These are phyloP conservation scores for Tiphia femorata DNA, from an alignment of 2,888 invertebrate species.

Conservation along the genomic window DNA sequence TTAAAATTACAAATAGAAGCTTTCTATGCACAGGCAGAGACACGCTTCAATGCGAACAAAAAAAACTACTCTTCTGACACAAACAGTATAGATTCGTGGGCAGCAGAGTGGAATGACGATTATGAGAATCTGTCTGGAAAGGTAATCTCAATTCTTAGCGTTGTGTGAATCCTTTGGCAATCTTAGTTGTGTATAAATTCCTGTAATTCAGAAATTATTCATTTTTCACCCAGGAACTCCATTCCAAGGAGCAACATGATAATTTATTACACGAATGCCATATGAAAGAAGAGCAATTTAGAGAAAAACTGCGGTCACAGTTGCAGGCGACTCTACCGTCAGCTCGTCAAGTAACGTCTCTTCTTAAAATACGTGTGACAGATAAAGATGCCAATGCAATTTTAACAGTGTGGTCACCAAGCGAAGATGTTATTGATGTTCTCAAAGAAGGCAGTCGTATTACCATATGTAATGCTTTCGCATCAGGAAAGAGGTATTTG, in stretches of 20 bases:
- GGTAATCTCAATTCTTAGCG: too few relatives aligned
- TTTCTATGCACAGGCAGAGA: conserved; percentile 52
- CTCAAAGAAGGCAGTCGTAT: conserved; percentile 76
- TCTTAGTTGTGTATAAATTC: not conserved
- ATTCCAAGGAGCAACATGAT: conserved; percentile 68
- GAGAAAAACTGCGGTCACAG: conserved; percentile 51
- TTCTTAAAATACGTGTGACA: conserved; percentile 69
- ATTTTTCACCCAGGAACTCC: conserved; percentile 62
- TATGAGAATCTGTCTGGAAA: conserved; percentile 21
- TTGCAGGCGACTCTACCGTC: conserved; percentile 54
- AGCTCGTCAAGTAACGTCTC: conserved; percentile 65
- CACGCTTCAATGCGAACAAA: conserved; percentile 39
- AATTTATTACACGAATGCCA: conserved; percentile 66
- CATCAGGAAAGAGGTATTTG: conserved; percentile 71
- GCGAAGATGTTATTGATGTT: conserved; percentile 72
- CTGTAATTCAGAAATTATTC: conserved; percentile 1
- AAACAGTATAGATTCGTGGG: conserved; percentile 19
- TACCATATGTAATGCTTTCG: conserved; percentile 73
- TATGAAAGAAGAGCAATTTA: conserved; percentile 48
- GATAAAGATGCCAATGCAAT: conserved; percentile 68
- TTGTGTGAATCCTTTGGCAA: not conserved
- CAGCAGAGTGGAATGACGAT: conserved; percentile 22
- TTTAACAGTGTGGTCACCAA: conserved; percentile 81
- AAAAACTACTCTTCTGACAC: conserved; percentile 24
- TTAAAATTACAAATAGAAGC: conserved; percentile 52